phyloP scores from a whole-genome alignment of 2,113 vertebrate genomes.

The Theristicus caerulescens region DNA sequence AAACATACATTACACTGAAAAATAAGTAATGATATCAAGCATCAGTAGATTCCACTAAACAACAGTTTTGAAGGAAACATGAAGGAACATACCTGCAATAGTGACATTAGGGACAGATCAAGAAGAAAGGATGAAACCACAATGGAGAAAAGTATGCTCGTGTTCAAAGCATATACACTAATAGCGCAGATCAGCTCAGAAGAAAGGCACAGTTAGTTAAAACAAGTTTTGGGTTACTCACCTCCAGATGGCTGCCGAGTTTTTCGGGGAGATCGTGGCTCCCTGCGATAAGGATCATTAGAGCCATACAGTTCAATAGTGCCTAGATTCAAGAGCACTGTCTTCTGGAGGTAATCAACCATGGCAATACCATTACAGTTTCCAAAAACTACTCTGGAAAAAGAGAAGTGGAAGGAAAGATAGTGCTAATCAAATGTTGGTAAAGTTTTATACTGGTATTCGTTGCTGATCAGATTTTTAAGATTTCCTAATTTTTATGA shows the following conservation, averaged over 20 bases:
- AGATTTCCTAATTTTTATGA: background rate
- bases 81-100: background rate
- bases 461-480: background rate
- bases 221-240: constrained; percentile 57
- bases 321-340: constrained; percentile 90
- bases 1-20: background rate
- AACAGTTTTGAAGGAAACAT: background rate
- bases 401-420: background rate
- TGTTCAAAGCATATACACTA: background rate
- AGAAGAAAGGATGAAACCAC: background rate
- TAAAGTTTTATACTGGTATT: background rate
- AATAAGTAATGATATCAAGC: background rate
- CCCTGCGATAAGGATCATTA: constrained; percentile 95
- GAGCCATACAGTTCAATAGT: constrained; percentile 93
- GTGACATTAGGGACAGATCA: background rate
- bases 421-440: background rate
- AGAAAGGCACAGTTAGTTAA: background rate
- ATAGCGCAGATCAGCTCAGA: background rate
- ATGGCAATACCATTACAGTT: constrained; percentile 96
- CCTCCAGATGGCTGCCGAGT: constrained; percentile 94
- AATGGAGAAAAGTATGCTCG: background rate
- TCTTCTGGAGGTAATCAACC: constrained; percentile 98
- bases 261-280: constrained; percentile 94
- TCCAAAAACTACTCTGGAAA: constrained; percentile 92
- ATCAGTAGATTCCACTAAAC: background rate